Evolutionary conservation across 2,797 vertebrate genomes (phyloP).

Genomic region (Anguilla marmorata): DNA sequence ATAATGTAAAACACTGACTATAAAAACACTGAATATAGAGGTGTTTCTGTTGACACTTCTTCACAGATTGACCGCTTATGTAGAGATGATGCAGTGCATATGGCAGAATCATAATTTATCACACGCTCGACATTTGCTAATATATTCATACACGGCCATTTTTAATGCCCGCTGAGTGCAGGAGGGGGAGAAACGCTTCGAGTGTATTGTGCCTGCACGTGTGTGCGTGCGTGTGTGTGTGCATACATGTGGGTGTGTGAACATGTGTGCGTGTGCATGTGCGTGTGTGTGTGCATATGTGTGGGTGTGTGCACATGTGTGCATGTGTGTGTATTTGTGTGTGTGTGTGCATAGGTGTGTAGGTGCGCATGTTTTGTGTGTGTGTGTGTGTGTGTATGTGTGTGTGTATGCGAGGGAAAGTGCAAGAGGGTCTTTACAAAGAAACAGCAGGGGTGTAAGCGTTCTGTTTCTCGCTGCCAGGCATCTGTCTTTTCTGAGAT

Average conservation of each 20-base stretch:
- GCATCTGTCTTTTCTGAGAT: conserved; percentile 49
- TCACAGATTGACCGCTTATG: not conserved
- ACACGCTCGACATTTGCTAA: not conserved
- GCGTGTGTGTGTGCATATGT: not conserved
- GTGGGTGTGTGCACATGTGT: not conserved
- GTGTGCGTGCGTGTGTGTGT: not conserved
- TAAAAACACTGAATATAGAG: not conserved
- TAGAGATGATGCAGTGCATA: not conserved
- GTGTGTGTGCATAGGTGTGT: too few relatives aligned
- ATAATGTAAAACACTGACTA: not conserved
- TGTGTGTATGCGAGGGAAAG: not conserved
- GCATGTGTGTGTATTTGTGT: not conserved
- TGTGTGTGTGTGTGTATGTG: conserved; percentile 20
- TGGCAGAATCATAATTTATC: not conserved
- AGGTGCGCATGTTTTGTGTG: not conserved
- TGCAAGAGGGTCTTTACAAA: not conserved
- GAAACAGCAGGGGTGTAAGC: conserved; percentile 33
- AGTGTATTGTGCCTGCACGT: conserved; percentile 15
- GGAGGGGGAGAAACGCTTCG: not conserved
- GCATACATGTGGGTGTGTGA: not conserved
- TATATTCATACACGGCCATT: not conserved
- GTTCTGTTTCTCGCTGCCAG: conserved; percentile 41
- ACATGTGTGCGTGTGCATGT: not conserved
- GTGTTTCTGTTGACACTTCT: conserved; percentile 4
- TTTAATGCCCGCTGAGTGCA: not conserved